These are phyloP conservation scores for Eclectus roratus DNA, from an alignment of 2,113 vertebrate genomes.

Conservation along the genomic window DNA sequence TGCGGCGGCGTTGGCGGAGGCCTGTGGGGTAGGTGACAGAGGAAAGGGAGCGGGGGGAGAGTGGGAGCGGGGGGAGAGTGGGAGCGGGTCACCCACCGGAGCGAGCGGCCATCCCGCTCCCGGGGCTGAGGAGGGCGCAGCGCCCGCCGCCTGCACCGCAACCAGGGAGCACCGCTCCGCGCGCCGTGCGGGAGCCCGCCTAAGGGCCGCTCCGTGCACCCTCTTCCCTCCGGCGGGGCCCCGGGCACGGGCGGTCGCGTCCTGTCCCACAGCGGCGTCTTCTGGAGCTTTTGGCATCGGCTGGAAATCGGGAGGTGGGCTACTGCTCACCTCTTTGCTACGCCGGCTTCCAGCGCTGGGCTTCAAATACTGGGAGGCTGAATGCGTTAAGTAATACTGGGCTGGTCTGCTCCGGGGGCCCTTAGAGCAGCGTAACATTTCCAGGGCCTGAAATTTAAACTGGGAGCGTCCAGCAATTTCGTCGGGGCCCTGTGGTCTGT, in stretches of 20 bases:
- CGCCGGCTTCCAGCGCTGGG: neutral
- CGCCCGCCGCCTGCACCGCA: neutral
- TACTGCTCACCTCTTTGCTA: neutral
- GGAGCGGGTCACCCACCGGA: too few relatives aligned
- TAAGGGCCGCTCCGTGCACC: neutral
- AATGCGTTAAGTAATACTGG: neutral
- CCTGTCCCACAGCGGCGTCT: neutral
- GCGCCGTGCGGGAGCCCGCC: neutral
- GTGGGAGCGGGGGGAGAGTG: neutral
- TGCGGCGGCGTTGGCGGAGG: neutral
- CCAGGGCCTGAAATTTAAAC: neutral
- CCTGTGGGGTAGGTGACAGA: neutral
- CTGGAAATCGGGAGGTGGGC: neutral
- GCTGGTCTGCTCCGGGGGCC: neutral
- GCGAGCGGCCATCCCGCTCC: neutral
- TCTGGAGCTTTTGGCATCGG: neutral
- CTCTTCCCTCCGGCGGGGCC: neutral
- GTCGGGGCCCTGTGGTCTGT: neutral
- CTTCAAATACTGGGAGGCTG: neutral
- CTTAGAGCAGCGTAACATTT: neutral
- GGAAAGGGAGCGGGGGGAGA: neutral
- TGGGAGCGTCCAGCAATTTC: neutral
- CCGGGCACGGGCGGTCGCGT: neutral
- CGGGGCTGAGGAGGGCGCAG: neutral
- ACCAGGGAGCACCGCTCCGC: neutral